A percentile compares a stretch with the other conserved stretches of the same genome.
Evolutionary conservation across 2,113 vertebrate genomes (phyloP).

Genomic region (Himantopus leucocephalus): DNA sequence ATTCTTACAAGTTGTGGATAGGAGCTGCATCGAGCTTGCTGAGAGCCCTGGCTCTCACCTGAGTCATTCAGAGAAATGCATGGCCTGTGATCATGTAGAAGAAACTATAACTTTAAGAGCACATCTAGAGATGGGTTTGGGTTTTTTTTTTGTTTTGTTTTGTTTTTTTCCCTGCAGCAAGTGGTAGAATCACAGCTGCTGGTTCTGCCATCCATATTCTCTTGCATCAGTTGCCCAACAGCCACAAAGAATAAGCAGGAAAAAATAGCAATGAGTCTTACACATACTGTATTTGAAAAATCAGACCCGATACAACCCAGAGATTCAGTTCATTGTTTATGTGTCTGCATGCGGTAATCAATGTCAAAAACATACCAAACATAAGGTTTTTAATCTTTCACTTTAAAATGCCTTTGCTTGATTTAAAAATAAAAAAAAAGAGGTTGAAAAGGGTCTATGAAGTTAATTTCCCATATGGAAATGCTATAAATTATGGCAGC

Average conservation of each 20-base stretch:
- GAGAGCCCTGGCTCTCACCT: neutral
- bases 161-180: neutral
- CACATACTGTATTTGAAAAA: neutral
- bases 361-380: neutral
- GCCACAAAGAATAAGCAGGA: neutral
- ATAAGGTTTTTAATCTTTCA: neutral
- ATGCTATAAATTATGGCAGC: neutral
- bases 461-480: neutral
- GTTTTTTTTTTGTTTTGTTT: neutral
- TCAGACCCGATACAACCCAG: neutral
- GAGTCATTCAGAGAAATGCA: neutral
- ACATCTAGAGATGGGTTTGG: neutral
- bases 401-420: neutral
- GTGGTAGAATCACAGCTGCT: neutral
- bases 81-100: constrained; percentile 21
- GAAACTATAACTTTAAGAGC: constrained; percentile 39
- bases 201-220: neutral
- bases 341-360: neutral
- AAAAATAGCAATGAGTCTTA: neutral
- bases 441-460: neutral
- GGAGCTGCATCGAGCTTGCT: neutral
- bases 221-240: neutral
- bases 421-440: neutral
- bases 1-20: constrained; percentile 40
- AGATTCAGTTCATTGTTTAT: neutral